Base-by-base conservation (phyloP, 2,113 vertebrate genomes). In the Canis aureus region DNA sequence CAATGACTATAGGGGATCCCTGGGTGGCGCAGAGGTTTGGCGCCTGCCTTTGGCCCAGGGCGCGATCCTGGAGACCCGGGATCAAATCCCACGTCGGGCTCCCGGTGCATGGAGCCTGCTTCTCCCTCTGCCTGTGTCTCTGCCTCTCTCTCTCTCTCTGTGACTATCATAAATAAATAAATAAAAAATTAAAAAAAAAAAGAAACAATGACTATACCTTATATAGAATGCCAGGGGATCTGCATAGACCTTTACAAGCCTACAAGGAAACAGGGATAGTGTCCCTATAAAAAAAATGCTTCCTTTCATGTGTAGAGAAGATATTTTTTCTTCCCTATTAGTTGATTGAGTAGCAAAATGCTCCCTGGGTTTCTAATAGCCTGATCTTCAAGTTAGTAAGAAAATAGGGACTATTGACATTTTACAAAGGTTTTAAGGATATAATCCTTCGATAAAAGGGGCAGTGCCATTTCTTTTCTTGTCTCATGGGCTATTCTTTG, bases 221-320 rank as follows among this genome's bases (percentile, higher is more conserved):
- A n/a, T 27, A 49, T 12, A 79, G 43, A 86, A 80, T 19, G 22
- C 43, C 53, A 57, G 11, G 59, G 13, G 16, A 89, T 74, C 69
- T 80, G 60, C 27, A 38, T 4, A 88, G 57, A 79, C 10, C 6
- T 35, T 78, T 85, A 79, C 0, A 55, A 3, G 11, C 22, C 49
- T 13, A 59, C 10, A 51, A 71, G 82, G 67, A 82, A 91, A 93
- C 2, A 53, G 49, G 35, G 64, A 5, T 78, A 22, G 59, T 35
- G 62, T 27, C 27, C 29, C 16, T 53, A 51, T 4, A 62, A 81
- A 90, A 94, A 62, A 13, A 35, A 49, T 38, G 17, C 73, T 94
- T 96, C 53, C 27, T 89, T 93, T 79, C 78, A 83, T 16, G 62
- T 91, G 20, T n/a, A 91, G 9, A 71, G 51, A 79, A 96, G 13